Conservation (phyloP, 2,888 invertebrate species). For the Theretra japonica region DNA sequence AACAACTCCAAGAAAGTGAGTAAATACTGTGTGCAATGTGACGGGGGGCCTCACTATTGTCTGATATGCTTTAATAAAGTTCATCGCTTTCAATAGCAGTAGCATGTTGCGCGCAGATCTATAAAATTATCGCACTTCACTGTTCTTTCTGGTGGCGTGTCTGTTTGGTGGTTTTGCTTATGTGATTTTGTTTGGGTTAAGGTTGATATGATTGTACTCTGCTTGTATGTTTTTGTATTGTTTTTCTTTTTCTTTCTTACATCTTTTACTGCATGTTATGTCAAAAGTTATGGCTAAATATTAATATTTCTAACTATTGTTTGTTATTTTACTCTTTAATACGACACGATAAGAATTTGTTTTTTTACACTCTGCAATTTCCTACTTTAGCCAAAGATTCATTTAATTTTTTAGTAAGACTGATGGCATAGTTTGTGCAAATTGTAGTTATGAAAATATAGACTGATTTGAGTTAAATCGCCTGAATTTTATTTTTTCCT, state of each 20-base stretch:
- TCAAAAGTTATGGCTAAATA: slow-evolving; percentile 45
- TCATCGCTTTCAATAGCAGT: slow-evolving; percentile 43
- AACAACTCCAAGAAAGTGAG: slow-evolving; percentile 49
- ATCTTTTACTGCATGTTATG: slow-evolving; percentile 43
- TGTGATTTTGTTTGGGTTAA: slow-evolving; percentile 1
- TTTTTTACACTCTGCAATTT: no score
- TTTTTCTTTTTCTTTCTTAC: slow-evolving; percentile 36
- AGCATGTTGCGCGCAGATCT: neutral
- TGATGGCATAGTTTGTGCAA: slow-evolving; percentile 38
- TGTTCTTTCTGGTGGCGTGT: neutral
- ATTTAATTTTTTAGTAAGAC: slow-evolving; percentile 46
- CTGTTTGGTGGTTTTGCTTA: neutral
- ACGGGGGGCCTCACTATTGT: slow-evolving; percentile 44
- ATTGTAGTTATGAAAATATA: slow-evolving; percentile 46
- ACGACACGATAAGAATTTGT: neutral
- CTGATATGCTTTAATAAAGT: slow-evolving; percentile 45
- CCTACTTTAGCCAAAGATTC: slow-evolving; percentile 34
- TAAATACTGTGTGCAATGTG: slow-evolving; percentile 46
- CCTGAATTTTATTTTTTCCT: slow-evolving; percentile 38
- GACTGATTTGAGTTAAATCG: slow-evolving; percentile 41
- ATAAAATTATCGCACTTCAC: slow-evolving; percentile 2
- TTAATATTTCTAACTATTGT: slow-evolving; percentile 45
- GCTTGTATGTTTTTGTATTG: slow-evolving; percentile 2
- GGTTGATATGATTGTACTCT: no score
- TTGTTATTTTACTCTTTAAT: slow-evolving; percentile 44